Percentiles rank a stretch among this genome's conserved stretches.
Conservation (phyloP, 1,140 invertebrate genomes). For the Mizuhopecten yessoensis region DNA sequence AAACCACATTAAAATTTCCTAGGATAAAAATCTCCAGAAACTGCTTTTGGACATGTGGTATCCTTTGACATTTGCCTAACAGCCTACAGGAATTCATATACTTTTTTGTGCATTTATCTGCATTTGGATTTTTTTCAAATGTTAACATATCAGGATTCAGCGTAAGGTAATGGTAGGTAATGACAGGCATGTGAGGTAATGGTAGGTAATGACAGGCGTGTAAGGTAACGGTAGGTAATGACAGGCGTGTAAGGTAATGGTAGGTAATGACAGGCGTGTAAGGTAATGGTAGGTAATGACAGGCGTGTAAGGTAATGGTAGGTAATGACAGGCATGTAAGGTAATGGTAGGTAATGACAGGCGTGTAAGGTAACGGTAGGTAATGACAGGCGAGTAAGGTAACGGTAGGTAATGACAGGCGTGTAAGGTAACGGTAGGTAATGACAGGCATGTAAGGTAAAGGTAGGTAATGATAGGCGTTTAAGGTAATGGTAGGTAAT, state of each 20-base stretch:
- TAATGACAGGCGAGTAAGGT: neutral
- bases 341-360: neutral
- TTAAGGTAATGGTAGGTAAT: too few relatives aligned
- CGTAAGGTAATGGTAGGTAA: neutral
- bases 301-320: too few relatives aligned
- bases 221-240: too few relatives aligned
- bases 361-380: too few relatives aligned
- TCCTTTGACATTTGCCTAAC: neutral
- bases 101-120: neutral
- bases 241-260: too few relatives aligned
- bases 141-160: neutral
- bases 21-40: constrained; percentile 19
- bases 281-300: constrained; percentile 14
- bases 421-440: too few relatives aligned
- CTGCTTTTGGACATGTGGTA: neutral
- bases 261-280: neutral
- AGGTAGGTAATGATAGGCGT: too few relatives aligned
- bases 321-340: neutral
- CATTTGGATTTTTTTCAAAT: neutral
- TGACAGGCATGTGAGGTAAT: too few relatives aligned
- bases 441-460: neutral
- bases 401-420: neutral
- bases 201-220: neutral
- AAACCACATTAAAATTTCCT: too few relatives aligned
- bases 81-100: neutral